Conservation (phyloP, 2,113 vertebrate species). For the Eurystomus gularis region DNA sequence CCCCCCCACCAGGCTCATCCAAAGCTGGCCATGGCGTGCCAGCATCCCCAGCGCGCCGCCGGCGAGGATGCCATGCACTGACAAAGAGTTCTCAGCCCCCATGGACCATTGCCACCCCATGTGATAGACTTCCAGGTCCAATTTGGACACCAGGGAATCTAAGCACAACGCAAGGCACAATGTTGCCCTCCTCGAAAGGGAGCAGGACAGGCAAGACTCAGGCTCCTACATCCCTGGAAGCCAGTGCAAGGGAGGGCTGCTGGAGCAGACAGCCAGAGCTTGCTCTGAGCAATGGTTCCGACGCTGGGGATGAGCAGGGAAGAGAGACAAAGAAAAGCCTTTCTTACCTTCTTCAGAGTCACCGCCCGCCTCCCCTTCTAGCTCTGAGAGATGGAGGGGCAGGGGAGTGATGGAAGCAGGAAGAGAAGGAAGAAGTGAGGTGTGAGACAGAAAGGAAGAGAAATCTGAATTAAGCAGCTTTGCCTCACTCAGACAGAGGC, state of each 20-base stretch:
- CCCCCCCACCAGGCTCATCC: neutral
- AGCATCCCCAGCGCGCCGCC: neutral
- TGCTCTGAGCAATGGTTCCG: neutral
- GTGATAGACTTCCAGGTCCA: neutral
- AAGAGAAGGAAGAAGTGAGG: neutral
- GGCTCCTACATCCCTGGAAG: neutral
- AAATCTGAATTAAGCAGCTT: constrained; percentile 27
- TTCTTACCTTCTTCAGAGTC: constrained; percentile 85
- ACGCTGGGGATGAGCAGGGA: neutral
- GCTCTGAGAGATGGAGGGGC: constrained; percentile 65
- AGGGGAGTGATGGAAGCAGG: neutral
- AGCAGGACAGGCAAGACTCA: neutral
- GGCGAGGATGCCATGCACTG: neutral
- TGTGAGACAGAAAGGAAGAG: constrained; percentile 36
- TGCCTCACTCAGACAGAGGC: neutral
- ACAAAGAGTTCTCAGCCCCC: neutral
- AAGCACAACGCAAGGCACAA: neutral
- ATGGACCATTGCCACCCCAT: neutral
- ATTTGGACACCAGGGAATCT: neutral
- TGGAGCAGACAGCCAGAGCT: neutral
- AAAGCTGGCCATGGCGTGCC: accelerated
- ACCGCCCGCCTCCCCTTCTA: constrained; percentile 72
- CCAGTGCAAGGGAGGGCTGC: neutral
- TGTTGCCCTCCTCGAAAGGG: neutral
- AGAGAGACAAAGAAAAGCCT: neutral